Conservation (phyloP, 2,797 vertebrate genomes). For the Melanogrammus aeglefinus region DNA sequence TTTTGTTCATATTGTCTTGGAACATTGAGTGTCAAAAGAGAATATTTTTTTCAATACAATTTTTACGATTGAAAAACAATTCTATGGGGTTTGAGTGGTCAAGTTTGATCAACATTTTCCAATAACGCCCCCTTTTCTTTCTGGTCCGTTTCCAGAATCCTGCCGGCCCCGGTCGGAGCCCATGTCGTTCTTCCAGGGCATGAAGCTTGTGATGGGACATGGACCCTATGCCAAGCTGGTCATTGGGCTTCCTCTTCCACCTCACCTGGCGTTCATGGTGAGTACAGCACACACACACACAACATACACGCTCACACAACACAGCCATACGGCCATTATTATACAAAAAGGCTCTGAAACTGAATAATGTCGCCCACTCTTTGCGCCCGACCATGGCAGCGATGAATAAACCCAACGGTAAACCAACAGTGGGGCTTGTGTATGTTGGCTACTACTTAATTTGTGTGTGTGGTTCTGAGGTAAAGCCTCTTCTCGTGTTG, state of each 20-base stretch:
- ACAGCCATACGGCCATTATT: background rate
- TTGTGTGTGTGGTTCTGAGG: slow-evolving; percentile 12
- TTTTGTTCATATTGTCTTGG: background rate
- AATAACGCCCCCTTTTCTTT: background rate
- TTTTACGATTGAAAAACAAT: background rate
- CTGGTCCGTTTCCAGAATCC: slow-evolving; percentile 65
- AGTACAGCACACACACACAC: slow-evolving; percentile 35
- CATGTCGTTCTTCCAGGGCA: slow-evolving; percentile 83
- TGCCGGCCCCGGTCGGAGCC: slow-evolving; percentile 71
- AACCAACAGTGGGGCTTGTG: background rate
- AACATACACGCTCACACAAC: background rate
- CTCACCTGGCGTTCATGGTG: slow-evolving; percentile 94
- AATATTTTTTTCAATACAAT: background rate
- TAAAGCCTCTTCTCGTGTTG: slow-evolving; percentile 5
- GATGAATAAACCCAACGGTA: too few relatives aligned
- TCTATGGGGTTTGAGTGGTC: background rate
- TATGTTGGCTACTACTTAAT: background rate
- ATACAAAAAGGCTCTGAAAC: background rate
- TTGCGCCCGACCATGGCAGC: too few relatives aligned
- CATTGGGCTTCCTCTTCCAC: slow-evolving; percentile 92
- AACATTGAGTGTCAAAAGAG: background rate
- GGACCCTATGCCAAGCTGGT: slow-evolving; percentile 91
- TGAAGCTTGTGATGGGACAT: slow-evolving; percentile 88
- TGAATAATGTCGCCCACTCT: background rate
- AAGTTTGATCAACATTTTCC: background rate